Conservation (phyloP, 1,140 invertebrate genomes). For the Aporrectodea caliginosa region DNA sequence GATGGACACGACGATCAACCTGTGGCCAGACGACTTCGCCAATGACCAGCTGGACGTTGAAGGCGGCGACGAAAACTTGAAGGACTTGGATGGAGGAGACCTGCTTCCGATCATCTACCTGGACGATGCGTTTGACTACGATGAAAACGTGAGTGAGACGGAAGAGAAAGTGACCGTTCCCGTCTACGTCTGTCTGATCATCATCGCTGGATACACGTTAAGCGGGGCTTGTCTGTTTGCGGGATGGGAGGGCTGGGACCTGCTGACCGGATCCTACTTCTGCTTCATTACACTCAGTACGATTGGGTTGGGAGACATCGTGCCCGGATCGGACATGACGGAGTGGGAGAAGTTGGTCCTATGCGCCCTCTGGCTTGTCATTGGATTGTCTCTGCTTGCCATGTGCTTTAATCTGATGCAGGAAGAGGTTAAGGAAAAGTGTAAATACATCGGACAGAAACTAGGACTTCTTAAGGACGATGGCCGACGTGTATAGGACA, state of each 20-base stretch:
- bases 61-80: no score
- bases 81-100: no score
- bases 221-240: conserved; percentile 51
- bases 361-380: conserved; percentile 70
- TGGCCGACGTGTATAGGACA: no score
- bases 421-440: no score
- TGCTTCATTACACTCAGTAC: conserved; percentile 82
- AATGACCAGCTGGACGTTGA: no score
- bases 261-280: conserved; percentile 88
- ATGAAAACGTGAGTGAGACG: no score
- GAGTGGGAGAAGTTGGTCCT: conserved; percentile 45
- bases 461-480: conserved; percentile 12
- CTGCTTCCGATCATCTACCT: no score
- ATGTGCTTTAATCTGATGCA: no score
- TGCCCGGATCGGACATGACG: conserved; percentile 55
- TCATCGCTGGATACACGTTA: conserved; percentile 53
- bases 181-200: conserved; percentile 45
- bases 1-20: no score
- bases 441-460: conserved; percentile 61
- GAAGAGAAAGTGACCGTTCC: conserved; percentile 46
- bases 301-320: no score
- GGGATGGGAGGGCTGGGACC: conserved; percentile 61
- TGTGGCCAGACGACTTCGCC: no score
- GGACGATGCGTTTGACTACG: no score
- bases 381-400: conserved; percentile 81